These are phyloP conservation scores for Serranus cabrilla DNA, from an alignment of 2,797 vertebrate genomes.

Conservation along the genomic window DNA sequence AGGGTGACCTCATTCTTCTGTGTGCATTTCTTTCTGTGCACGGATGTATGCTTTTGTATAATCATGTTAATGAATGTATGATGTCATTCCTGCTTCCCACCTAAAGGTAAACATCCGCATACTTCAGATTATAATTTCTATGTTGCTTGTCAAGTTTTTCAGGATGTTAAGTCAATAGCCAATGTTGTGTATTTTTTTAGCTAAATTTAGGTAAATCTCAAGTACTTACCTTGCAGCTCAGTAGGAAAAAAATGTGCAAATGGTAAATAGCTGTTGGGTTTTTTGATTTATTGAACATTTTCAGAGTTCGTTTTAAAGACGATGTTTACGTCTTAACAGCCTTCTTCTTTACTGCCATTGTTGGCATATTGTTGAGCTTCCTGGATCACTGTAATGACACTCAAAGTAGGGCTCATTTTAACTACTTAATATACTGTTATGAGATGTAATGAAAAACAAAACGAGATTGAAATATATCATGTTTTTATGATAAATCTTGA, in stretches of 20 bases:
- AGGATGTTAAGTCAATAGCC: neutral
- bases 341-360: neutral
- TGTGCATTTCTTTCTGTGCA: slow-evolving; percentile 11
- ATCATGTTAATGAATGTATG: slow-evolving; percentile 4
- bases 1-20: neutral
- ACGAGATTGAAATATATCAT: too few relatives aligned
- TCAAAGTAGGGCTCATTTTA: too few relatives aligned
- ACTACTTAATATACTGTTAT: too few relatives aligned
- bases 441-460: too few relatives aligned
- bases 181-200: neutral
- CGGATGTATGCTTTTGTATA: neutral
- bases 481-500: too few relatives aligned
- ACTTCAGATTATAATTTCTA: neutral
- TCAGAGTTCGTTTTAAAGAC: too few relatives aligned
- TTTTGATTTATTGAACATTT: too few relatives aligned
- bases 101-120: neutral
- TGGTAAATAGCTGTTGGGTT: neutral
- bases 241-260: neutral
- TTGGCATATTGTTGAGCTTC: neutral
- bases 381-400: neutral
- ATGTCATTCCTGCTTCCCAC: neutral
- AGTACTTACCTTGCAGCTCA: neutral
- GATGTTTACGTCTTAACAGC: neutral
- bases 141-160: slow-evolving; percentile 10
- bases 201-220: neutral